Conservation (phyloP, 1,140 invertebrate species). For the Zaprionus ghesquierei region DNA sequence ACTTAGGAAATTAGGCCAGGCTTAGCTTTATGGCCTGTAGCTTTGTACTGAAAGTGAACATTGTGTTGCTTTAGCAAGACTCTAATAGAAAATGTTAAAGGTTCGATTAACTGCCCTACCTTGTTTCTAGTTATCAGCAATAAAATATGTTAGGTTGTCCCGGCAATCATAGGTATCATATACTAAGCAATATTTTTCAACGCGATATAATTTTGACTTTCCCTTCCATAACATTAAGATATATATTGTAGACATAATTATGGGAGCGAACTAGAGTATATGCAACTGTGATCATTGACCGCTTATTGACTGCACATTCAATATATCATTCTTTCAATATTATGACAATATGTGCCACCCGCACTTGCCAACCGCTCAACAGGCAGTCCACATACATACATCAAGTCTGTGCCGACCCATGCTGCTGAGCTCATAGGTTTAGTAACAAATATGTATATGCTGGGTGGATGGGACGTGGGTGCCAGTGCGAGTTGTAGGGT, state of each 20-base stretch:
- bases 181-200: slow-evolving; percentile 35
- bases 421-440: slow-evolving; percentile 59
- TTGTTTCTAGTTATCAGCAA: background rate
- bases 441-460: slow-evolving; percentile 59
- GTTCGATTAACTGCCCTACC: background rate
- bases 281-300: slow-evolving; percentile 74
- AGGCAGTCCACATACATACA: slow-evolving; percentile 41
- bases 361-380: slow-evolving; percentile 23
- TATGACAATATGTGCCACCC: slow-evolving; percentile 67
- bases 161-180: background rate
- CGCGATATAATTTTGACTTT: background rate
- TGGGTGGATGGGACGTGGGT: background rate
- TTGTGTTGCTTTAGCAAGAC: slow-evolving; percentile 32
- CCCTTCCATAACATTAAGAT: background rate
- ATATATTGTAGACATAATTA: slow-evolving; percentile 7
- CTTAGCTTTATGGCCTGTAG: slow-evolving; percentile 52
- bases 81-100: slow-evolving; percentile 3
- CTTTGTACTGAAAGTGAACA: slow-evolving; percentile 8
- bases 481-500: background rate
- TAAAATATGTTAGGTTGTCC: background rate
- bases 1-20: slow-evolving; percentile 63
- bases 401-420: slow-evolving; percentile 50
- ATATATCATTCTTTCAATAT: slow-evolving; percentile 79
- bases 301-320: slow-evolving; percentile 78
- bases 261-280: slow-evolving; percentile 26